Evolutionary conservation across 1,140 invertebrate species (phyloP).

Genomic region (Drosophila athabasca): DNA sequence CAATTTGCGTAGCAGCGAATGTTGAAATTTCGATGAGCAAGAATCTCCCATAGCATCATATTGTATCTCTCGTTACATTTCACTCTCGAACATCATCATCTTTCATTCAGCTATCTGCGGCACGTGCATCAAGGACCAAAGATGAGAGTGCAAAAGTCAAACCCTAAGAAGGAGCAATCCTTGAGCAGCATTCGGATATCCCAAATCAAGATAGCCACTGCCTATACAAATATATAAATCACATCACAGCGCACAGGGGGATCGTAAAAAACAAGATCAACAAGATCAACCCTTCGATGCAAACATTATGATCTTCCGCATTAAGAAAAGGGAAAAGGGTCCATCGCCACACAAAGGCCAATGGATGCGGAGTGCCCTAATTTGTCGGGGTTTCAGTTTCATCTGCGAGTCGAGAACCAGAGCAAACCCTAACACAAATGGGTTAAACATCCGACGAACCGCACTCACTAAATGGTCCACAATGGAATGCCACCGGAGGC

Average conservation of each 20-base stretch:
- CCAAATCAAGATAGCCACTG: slow-evolving; percentile 62
- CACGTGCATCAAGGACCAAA: slow-evolving; percentile 55
- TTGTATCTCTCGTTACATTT: slow-evolving; percentile 3
- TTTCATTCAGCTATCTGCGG: slow-evolving; percentile 20
- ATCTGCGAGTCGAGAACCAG: slow-evolving; percentile 28
- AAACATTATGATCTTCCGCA: slow-evolving; percentile 79
- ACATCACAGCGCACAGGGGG: slow-evolving; percentile 28
- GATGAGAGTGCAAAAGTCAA: slow-evolving; percentile 82
- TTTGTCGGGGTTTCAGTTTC: slow-evolving; percentile 63
- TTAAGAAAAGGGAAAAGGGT: slow-evolving; percentile 50
- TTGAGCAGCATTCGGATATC: slow-evolving; percentile 53
- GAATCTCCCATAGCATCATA: not conserved
- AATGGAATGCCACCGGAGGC: slow-evolving; percentile 43
- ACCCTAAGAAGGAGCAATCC: slow-evolving; percentile 50
- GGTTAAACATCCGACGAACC: slow-evolving; percentile 73
- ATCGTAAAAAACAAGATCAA: slow-evolving; percentile 58
- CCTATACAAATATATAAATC: slow-evolving; percentile 64
- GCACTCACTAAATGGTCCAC: slow-evolving; percentile 74
- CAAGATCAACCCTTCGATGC: slow-evolving; percentile 73
- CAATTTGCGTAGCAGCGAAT: slow-evolving; percentile 47
- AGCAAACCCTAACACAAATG: slow-evolving; percentile 63
- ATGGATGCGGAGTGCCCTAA: slow-evolving; percentile 74
- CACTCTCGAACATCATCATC: not conserved
- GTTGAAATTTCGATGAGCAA: not conserved
- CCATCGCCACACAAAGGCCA: slow-evolving; percentile 62